Conservation (phyloP, 1,140 invertebrate genomes). For the Drosophila sturtevanti region DNA sequence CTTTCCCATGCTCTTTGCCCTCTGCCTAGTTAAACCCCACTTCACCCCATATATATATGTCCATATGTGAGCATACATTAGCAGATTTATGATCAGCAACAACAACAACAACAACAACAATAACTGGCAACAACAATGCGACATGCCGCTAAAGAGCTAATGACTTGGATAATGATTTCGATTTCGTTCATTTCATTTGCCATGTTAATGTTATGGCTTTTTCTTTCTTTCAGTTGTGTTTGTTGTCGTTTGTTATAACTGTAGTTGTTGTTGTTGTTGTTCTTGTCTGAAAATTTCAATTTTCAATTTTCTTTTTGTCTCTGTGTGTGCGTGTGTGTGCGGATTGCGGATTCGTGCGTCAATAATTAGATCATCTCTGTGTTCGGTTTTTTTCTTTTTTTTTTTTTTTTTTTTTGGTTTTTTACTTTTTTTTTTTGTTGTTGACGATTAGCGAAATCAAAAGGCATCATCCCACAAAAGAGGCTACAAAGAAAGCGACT, state of each 20-base stretch:
- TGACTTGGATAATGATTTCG: conserved; percentile 72
- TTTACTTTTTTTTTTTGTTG: conserved; percentile 52
- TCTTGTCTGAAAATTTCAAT: conserved; percentile 57
- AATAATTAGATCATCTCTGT: conserved; percentile 77
- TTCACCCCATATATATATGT: neutral
- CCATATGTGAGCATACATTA: conserved; percentile 47
- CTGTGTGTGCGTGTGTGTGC: conserved; percentile 22
- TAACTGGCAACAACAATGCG: conserved; percentile 10
- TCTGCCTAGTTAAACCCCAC: neutral
- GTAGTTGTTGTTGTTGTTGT: conserved; percentile 13
- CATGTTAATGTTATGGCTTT: conserved; percentile 38
- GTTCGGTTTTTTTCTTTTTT: conserved; percentile 24
- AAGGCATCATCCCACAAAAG: conserved; percentile 61
- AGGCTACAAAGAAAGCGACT: conserved; percentile 57
- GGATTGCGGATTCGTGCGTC: conserved; percentile 71
- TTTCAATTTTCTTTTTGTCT: conserved; percentile 41
- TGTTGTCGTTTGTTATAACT: conserved; percentile 21
- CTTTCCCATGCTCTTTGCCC: neutral
- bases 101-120: conserved; percentile 28
- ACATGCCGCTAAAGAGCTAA: conserved; percentile 71
- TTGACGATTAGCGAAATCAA: conserved; percentile 76
- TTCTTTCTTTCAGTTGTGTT: conserved; percentile 16
- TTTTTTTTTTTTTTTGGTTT: no score
- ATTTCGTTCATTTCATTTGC: conserved; percentile 61
- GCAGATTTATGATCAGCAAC: conserved; percentile 56